Base-by-base conservation (phyloP, 2,888 invertebrate species). In the Ochropleura leucogaster region DNA sequence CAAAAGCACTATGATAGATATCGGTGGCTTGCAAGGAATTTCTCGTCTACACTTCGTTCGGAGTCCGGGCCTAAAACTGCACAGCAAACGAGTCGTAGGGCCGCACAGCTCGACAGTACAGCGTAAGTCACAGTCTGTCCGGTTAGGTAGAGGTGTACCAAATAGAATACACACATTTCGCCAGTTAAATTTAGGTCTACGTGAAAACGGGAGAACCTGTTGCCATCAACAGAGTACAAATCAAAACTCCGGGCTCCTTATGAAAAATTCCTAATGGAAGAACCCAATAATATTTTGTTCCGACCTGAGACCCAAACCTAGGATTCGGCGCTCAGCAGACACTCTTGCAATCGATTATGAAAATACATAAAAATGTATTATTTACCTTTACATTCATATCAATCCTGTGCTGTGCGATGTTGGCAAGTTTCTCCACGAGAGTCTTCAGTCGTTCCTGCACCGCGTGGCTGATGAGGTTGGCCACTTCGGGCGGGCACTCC, bases 331-430 rank as follows among this genome's bases (percentile, higher is more conserved):
- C 14, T 57, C 57, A 30, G 7, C 20, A 55, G 1, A 20, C 20
- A 3, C n/a, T 6, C 60, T 10, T 60, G 42, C 16, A n/a, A n/a
- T n/a, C n/a, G n/a, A n/a, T n/a, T 5, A 16, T 49, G 16, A 49
- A 9, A 16, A 14, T 6, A 16, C 7, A 18, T 60, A 6, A 30
- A n/a, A 57, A 14, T 30, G 14, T 57, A 57, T 8, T n/a, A n/a
- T 53, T 74, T 68, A 98, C 98, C 97, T 99, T 99, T 91, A 93
- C 90, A 6, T 98, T 97, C 89, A 98, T 97, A 96, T 99, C 99
- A 93, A 99, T 97, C 91, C 99, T 97, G 96, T 99, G 99, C 94
- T 99, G 99, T 3, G 99, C 98, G 91, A 99, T 98, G 87, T 98
- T 97, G 68, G 99, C 98, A 87, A 99, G 97, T 94, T 99, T 99